Base-by-base conservation (phyloP, 2,113 vertebrate genomes). In the Cyprinodon variegatus region DNA sequence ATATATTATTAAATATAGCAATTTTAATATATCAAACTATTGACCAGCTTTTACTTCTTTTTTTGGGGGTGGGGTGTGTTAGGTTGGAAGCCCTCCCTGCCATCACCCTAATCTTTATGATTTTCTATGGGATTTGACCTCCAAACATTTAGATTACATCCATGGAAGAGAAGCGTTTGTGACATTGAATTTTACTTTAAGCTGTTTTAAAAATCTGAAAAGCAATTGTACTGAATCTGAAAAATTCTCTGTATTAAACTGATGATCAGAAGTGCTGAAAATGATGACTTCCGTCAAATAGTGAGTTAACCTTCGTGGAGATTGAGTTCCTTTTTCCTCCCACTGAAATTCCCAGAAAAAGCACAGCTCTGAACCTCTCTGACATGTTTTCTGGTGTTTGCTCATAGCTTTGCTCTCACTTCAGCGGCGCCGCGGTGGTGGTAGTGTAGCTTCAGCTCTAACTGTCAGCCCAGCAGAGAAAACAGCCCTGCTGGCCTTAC, bases 381-480 rank as follows among this genome's bases (percentile, higher is more conserved):
- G 83, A 72, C 82, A 83, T 90, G 86, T 93, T 91, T 87, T 88
- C 84, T 77, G 78, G 66, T 60, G 83, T 77, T 76, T 74, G 77
- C 76, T 81, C 83, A 87, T 92, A 86, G 87, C 86, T 90, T 87
- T 86, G 73, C 84, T 93, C 86, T 93, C 90, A 90, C 90, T 86
- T 90, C 90, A 78, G 74, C 75, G 86, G 71, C 53, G 76, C 82
- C 77, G 78, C 83, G 88, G 81, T 83, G 69, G 87, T 57, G 76
- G 83, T 68, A 66, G 78, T 73, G 78, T 83, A 88, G 86, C 83
- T 71, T 82, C 85, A 69, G 89, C 82, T 82, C 83, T 13, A 88
- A 88, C 89, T 93, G 91, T 93, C 91, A 93, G 86, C 78, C 65
- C 83, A 88, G 86, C 86, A 81, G 88, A 90, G 88, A 90, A 90